Percentiles rank a stretch among this genome's conserved stretches.
Conservation (phyloP, 2,113 vertebrate species). For the Urocolius indicus region DNA sequence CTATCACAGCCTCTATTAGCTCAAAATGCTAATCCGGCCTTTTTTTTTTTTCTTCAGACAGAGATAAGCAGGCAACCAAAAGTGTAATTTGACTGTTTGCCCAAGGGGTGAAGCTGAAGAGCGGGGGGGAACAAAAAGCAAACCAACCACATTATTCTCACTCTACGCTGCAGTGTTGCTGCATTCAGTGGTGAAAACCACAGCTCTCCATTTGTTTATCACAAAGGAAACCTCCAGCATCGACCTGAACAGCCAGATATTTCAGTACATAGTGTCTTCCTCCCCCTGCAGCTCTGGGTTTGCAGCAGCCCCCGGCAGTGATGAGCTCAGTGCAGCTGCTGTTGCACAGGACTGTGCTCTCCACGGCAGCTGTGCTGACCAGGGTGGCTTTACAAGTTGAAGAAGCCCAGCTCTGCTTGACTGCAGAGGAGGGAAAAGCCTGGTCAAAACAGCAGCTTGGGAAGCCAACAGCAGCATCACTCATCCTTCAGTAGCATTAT, state of each 20-base stretch:
- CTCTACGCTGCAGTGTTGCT: no score
- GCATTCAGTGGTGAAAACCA: background rate
- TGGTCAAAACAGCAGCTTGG: background rate
- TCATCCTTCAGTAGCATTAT: background rate
- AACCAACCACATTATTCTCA: background rate
- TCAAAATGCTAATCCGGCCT: constrained; percentile 33
- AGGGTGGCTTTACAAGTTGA: accelerated
- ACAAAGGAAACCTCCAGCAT: background rate
- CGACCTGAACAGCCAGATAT: background rate
- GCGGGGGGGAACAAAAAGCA: background rate
- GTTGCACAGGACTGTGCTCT: background rate
- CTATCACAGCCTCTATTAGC: background rate
- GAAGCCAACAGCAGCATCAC: background rate
- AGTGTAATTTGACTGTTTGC: background rate
- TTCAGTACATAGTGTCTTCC: accelerated
- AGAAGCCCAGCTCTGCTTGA: accelerated
- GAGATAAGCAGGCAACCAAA: constrained; percentile 13
- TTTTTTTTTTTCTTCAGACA: background rate
- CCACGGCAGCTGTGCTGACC: background rate
- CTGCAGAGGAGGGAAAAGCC: background rate
- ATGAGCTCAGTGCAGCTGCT: no score
- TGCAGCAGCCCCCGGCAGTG: background rate
- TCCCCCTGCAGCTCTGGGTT: background rate
- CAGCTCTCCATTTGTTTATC: background rate
- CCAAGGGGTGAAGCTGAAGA: background rate